phyloP scores from a whole-genome alignment of 2,888 invertebrate species.

The Meta bourneti region DNA sequence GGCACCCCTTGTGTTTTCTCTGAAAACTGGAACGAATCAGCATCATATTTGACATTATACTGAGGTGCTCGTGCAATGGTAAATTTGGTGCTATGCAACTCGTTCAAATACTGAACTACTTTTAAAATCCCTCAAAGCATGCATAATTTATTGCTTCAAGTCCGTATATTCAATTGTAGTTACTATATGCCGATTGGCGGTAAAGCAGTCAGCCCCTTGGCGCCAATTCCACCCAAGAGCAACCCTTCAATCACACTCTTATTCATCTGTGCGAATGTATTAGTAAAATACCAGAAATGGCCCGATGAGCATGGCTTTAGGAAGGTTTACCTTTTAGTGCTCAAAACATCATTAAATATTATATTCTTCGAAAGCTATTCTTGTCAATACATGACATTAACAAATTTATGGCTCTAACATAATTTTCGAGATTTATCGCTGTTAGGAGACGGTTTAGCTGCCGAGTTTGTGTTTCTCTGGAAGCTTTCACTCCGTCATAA shows the following conservation, averaged over 20 bases:
- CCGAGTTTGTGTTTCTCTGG: constrained; percentile 2
- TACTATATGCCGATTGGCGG: too few species aligned
- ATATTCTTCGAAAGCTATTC: constrained; percentile 61
- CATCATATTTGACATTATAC: too few species aligned
- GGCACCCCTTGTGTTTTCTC: too few species aligned
- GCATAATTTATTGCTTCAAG: too few species aligned
- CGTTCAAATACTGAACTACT: too few species aligned
- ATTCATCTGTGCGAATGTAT: constrained; percentile 59
- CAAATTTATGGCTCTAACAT: constrained; percentile 67
- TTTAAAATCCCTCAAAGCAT: too few species aligned
- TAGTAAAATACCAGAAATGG: constrained; percentile 71
- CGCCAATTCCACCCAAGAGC: constrained; percentile 28
- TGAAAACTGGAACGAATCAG: too few species aligned
- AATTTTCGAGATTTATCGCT: constrained; percentile 70
- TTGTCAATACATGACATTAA: constrained; percentile 69
- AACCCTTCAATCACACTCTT: constrained; percentile 59
- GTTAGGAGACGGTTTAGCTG: constrained; percentile 42
- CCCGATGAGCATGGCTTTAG: constrained; percentile 67
- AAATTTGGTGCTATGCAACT: too few species aligned
- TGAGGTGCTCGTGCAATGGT: too few species aligned
- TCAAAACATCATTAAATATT: constrained; percentile 74
- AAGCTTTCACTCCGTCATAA: constrained; percentile 19
- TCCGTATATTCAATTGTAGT: too few species aligned
- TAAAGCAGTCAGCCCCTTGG: not conserved
- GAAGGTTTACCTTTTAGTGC: constrained; percentile 59